Conservation (phyloP, 2,797 vertebrate species). For the Naso thynnoides region DNA sequence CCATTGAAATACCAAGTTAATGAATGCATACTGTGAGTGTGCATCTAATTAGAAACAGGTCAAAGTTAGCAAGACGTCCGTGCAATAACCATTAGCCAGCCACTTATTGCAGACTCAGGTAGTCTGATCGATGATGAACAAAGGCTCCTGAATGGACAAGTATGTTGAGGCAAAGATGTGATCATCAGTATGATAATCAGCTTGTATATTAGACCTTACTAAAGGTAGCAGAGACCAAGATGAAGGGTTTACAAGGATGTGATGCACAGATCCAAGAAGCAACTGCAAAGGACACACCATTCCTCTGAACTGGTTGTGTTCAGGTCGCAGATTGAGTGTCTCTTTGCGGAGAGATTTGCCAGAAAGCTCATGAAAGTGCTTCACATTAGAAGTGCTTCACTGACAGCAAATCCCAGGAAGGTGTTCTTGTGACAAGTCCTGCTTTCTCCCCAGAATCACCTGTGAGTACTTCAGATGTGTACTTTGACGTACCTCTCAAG, state of each 20-base stretch:
- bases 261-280: slow-evolving; percentile 26
- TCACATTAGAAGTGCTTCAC: slow-evolving; percentile 23
- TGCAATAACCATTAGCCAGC: slow-evolving; percentile 64
- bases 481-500: no score
- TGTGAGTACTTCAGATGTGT: no score
- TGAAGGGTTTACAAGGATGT: slow-evolving; percentile 49
- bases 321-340: slow-evolving; percentile 50
- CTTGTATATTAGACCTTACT: slow-evolving; percentile 42
- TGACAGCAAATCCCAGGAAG: slow-evolving; percentile 44
- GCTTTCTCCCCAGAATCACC: slow-evolving; percentile 48
- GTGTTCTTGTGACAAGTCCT: slow-evolving; percentile 30
- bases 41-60: slow-evolving; percentile 74
- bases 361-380: slow-evolving; percentile 34
- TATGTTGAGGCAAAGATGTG: slow-evolving; percentile 35
- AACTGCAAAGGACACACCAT: slow-evolving; percentile 40
- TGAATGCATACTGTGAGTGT: slow-evolving; percentile 64
- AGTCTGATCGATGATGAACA: slow-evolving; percentile 57
- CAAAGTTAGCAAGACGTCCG: slow-evolving; percentile 62
- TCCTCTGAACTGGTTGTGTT: slow-evolving; percentile 16
- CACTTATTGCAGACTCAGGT: slow-evolving; percentile 62
- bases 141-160: slow-evolving; percentile 51
- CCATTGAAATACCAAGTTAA: slow-evolving; percentile 72
- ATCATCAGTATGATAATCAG: slow-evolving; percentile 47
- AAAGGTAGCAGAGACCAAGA: slow-evolving; percentile 38
- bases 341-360: slow-evolving; percentile 38